A percentile compares a stretch with the other conserved stretches of the same genome.
These are phyloP conservation scores for Epistrophella euchroma DNA, from an alignment of 2,888 invertebrate species.

Conservation along the genomic window DNA sequence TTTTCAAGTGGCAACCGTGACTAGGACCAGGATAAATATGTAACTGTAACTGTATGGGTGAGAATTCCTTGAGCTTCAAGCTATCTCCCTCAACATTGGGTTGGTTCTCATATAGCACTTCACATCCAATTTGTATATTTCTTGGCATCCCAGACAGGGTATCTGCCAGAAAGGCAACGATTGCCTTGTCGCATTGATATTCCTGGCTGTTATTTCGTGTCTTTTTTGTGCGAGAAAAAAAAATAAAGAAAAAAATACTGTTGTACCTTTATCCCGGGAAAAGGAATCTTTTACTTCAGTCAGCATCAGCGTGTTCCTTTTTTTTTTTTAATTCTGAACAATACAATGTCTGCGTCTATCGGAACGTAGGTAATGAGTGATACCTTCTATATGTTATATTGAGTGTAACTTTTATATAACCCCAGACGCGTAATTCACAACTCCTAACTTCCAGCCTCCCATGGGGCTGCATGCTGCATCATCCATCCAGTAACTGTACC, in stretches of 20 bases:
- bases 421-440: neutral
- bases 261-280: neutral
- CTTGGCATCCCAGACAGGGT: constrained; percentile 7
- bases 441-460: neutral
- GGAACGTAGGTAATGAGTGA: constrained; percentile 1
- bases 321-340: neutral
- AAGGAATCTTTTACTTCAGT: neutral
- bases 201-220: neutral
- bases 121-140: neutral
- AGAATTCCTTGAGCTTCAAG: neutral
- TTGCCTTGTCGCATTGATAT: constrained; percentile 38
- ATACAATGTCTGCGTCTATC: neutral
- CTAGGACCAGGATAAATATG: too few species aligned
- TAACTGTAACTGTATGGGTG: neutral
- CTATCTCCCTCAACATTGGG: neutral
- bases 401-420: constrained; percentile 4
- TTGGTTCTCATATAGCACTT: neutral
- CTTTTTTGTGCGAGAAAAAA: neutral
- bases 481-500: neutral
- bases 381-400: neutral
- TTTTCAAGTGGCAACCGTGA: too few species aligned
- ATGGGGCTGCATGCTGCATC: neutral
- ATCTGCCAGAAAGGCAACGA: constrained; percentile 23
- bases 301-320: neutral
- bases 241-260: neutral